Base-by-base conservation (phyloP, 2,888 invertebrate genomes). In the Oxystoma pomonae region DNA sequence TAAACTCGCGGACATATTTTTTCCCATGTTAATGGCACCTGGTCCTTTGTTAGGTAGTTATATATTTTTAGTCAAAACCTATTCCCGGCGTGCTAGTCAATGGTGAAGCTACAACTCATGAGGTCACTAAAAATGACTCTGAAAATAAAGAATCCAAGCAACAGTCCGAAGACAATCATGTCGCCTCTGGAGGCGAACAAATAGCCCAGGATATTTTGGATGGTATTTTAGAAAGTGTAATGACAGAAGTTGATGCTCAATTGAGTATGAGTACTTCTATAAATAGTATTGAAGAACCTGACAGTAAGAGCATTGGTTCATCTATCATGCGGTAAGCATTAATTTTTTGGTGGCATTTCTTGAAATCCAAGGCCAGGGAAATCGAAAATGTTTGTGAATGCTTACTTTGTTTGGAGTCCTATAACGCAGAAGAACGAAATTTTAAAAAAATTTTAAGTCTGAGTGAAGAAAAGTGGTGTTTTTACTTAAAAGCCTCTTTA, bases 201-300 rank as follows among this genome's bases (percentile, higher is more conserved):
- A 73, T 81, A 60, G 81, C 77, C 1, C 68, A 68, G 16, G 80
- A 80, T 65, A 78, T 83, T 72, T 68, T 83, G 49, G 76, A 80
- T 67, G 71, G 72, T 58, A 71, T 83, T 64, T 71, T 82, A 19
- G 79, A 80, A 65, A 74, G 70, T 64, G 81, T 79, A 49, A 74
- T 80, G 20, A 76, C 71, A 66, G 71, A 76, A 58, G 72, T 74
- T 5, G 77, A 76, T 22, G 68, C 65, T 53, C 72, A 66, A 9
- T 35, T 63, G 20, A 57, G 49, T 7, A 64, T 57, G 52, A 53
- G 61, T 18, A 63, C 55, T 51, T 68, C 65, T 56, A 53, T 67
- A 12, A 71, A 69, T 69, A 67, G 68, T n/a, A 67, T 68, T 5
- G 72, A 72, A 60, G 67, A 67, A 19, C 55, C 57, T 62, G 69